Conservation (phyloP, 2,888 invertebrate genomes). For the Cryptocephalus primarius region DNA sequence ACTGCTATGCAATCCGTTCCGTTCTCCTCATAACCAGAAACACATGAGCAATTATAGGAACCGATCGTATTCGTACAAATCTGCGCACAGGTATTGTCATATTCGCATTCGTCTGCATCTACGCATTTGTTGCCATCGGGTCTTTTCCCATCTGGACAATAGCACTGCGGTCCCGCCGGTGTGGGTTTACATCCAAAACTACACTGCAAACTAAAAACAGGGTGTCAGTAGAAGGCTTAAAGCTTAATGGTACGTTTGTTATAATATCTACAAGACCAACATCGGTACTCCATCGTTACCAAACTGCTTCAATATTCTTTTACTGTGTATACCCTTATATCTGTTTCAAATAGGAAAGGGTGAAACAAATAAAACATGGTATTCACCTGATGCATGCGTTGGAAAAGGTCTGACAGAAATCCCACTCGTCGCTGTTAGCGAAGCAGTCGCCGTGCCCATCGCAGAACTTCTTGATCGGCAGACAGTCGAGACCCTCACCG, state of each 20-base stretch:
- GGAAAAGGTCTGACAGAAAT: constrained; percentile 46
- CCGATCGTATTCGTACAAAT: constrained; percentile 56
- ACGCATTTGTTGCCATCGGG: constrained; percentile 51
- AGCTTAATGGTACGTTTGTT: no score
- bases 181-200: constrained; percentile 59
- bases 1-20: constrained; percentile 53
- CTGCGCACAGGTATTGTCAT: constrained; percentile 64
- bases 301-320: no score
- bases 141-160: constrained; percentile 58
- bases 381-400: constrained; percentile 22
- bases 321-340: no score
- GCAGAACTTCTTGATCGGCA: constrained; percentile 52
- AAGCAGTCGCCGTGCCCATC: constrained; percentile 55
- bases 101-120: constrained; percentile 68
- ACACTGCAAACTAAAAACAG: constrained; percentile 22
- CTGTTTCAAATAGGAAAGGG: no score
- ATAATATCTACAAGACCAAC: no score
- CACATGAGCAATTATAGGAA: constrained; percentile 63
- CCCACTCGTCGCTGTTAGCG: constrained; percentile 62
- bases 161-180: constrained; percentile 60
- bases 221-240: neutral
- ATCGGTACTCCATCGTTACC: no score
- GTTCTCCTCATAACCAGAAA: constrained; percentile 53
- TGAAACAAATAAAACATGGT: neutral
- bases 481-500: constrained; percentile 47